Base-by-base conservation (phyloP, 2,113 vertebrate genomes). In the Spermophilus dauricus region DNA sequence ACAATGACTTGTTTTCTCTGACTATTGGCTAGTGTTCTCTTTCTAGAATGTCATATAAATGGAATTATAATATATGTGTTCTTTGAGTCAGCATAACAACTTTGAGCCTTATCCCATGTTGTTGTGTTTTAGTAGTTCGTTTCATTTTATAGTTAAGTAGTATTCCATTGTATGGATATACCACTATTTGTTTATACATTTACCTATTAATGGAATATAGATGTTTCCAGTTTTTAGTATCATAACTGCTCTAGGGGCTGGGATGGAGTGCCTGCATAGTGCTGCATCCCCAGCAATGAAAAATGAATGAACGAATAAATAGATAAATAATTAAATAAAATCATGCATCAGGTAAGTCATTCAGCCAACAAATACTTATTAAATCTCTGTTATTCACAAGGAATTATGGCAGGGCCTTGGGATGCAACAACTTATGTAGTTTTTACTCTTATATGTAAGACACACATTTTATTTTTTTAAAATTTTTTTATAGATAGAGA, bases 161-260 rank as follows among this genome's bases (percentile, higher is more conserved):
- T 85, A 87, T 95, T 81, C 86, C 39, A 84, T n/a, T 65, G 37
- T 81, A 81, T 39, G 34, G n/a, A 77, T 48, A 72, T 39, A 70
- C 48, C 73, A 72, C 51, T 67, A 45, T 45, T 92, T 89, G 51
- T 51, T 76, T 78, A 92, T 45, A 56, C 34, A 70, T 82, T 89
- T 93, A 77, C 22, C 56, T 63, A 39, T 30, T 82, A 61, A 39
- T 63, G 26, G 67, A 88, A 80, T 95, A 81, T 69, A n/a, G 22
- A 76, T 83, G 24, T 61, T 94, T 91, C 65, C 17, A 91, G 39
- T 65, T 94, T 97, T 83, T 73, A 89, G 63, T 45, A 5, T 53
- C 48, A 53, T 65, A 63, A 65, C 45, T 30, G 14, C 17, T 51
- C 42, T 37, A 51, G 42, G 24, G 34, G 22, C 39, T 85, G 70